Base-by-base conservation (phyloP, 2,797 vertebrate species). In the Molossus molossus region DNA sequence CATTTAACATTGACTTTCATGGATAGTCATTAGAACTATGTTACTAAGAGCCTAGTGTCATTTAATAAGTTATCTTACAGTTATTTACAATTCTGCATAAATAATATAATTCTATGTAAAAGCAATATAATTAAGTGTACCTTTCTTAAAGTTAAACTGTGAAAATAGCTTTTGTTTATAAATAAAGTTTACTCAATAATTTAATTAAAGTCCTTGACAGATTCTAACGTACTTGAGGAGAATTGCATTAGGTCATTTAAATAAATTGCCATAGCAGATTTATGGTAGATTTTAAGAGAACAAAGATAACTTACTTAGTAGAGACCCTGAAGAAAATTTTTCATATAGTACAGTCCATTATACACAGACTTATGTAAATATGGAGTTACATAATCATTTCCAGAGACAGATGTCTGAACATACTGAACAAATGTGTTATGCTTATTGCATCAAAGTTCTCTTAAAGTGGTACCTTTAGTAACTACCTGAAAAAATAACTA, bases 21-120 rank as follows among this genome's bases (percentile, higher is more conserved):
- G 67, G 21, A 75, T 69, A 80, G 15, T 92, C 33, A 17, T 90
- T 23, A 90, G 10, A 81, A 81, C 65, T 67, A 76, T 62, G 53
- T 80, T 95, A 82, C 12, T 94, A 65, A 94, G 5, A 69, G 1
- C 21, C 11, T 69, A 67, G 6, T 88, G 9, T 88, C 72, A 94
- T 77, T 86, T 79, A 79, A 92, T 70, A 91, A 76, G 25, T 87
- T 90, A 81, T 29, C 29, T 67, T 76, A 53, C 90, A 87, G 3
- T 87, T 72, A 90, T 79, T 72, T 77, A 84, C 23, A 84, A 60
- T 87, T 88, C 45, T 95, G 1, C 37, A 69, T 2, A 92, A 79
- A n/a, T 14, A 57, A 62, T 73, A 65, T 29, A 37, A 90, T 84
- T 82, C 11, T 33, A 89, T 55, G 80, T 53, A 67, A 67, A 88